Conservation (phyloP, 1,140 invertebrate species). For the Brachionus paranguensis region DNA sequence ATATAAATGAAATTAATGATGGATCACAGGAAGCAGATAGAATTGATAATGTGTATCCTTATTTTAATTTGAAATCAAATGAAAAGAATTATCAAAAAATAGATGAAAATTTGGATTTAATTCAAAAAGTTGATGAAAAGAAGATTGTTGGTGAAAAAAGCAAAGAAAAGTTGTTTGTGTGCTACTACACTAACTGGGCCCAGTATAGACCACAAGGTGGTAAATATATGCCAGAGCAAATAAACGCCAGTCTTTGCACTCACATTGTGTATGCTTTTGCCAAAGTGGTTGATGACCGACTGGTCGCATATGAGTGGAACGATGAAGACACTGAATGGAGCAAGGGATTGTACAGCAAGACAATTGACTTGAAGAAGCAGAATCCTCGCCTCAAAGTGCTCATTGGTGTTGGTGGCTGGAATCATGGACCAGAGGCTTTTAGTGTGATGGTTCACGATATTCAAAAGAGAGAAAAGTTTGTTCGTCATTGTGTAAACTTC, state of each 20-base stretch:
- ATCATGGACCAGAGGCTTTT: constrained; percentile 66
- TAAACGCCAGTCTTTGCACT: constrained; percentile 77
- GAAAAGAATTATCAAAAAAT: too few relatives aligned
- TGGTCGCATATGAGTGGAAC: constrained; percentile 76
- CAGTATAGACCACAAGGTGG: constrained; percentile 76
- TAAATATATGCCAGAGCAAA: constrained; percentile 76
- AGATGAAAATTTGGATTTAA: too few relatives aligned
- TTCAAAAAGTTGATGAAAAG: not conserved
- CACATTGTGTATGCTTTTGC: constrained; percentile 91
- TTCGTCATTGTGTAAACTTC: constrained; percentile 41
- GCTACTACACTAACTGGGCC: constrained; percentile 90
- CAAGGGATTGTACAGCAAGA: not conserved
- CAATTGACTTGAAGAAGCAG: not conserved
- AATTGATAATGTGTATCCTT: too few relatives aligned
- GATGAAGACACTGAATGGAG: constrained; percentile 59
- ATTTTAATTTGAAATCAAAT: too few relatives aligned
- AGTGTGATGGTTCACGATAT: constrained; percentile 73
- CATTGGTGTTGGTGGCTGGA: constrained; percentile 80
- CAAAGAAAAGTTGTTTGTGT: constrained; percentile 60
- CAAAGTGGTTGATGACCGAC: constrained; percentile 66
- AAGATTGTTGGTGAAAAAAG: too few relatives aligned
- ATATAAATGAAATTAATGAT: too few relatives aligned
- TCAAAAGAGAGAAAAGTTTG: not conserved
- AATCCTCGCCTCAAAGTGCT: constrained; percentile 68
- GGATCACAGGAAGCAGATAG: too few relatives aligned